A percentile compares a stretch with the other conserved stretches of the same genome.
phyloP scores from a whole-genome alignment of 1,140 invertebrate species.

The Thaumetopoea pityocampa region DNA sequence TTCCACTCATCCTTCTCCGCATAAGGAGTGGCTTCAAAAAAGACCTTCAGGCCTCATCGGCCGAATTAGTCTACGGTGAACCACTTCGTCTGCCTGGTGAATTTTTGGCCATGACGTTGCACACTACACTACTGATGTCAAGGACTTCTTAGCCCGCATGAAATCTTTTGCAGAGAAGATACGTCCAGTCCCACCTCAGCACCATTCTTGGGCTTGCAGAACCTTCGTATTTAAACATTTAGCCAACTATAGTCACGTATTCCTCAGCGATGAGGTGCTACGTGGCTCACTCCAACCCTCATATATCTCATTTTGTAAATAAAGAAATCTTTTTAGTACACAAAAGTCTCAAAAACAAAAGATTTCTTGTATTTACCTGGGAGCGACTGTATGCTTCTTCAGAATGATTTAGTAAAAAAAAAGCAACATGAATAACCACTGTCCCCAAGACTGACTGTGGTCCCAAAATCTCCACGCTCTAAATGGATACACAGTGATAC shows the following conservation, averaged over 20 bases:
- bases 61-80: constrained; percentile 33
- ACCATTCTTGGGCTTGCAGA: constrained; percentile 11
- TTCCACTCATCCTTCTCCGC: constrained; percentile 63
- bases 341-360: no score
- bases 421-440: no score
- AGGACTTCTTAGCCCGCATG: constrained; percentile 10
- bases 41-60: constrained; percentile 43
- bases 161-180: constrained; percentile 15
- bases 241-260: constrained; percentile 14
- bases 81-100: constrained; percentile 37
- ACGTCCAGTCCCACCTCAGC: constrained; percentile 14
- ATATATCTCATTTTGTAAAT: no score
- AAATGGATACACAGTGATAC: no score
- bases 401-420: no score
- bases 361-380: no score
- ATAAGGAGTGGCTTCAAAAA: constrained; percentile 43
- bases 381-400: no score
- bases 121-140: constrained; percentile 9
- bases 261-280: constrained; percentile 15
- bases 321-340: no score
- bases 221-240: constrained; percentile 23
- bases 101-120: constrained; percentile 30
- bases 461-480: no score
- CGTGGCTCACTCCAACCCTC: constrained; percentile 17
- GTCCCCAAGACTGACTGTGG: no score